Conservation (phyloP, 2,888 invertebrate genomes). For the Nasonia oneida region DNA sequence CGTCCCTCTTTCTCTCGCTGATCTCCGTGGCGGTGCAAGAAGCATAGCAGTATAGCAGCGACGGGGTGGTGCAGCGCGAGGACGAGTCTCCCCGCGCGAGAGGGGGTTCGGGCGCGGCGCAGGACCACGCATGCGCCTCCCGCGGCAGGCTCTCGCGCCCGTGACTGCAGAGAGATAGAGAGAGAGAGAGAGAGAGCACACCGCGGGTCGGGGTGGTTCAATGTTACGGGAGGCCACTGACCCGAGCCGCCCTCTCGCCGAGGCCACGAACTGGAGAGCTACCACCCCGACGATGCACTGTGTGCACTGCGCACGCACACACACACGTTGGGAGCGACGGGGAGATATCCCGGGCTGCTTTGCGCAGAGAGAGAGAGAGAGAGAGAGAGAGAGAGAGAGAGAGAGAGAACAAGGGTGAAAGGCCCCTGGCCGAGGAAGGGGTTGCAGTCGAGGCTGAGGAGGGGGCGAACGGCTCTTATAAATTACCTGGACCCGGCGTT, state of each 20-base stretch:
- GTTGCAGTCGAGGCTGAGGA: not conserved
- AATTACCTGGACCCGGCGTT: slow-evolving; percentile 72
- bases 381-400: slow-evolving; percentile 18
- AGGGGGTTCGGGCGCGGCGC: slow-evolving; percentile 27
- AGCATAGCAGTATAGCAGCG: not conserved
- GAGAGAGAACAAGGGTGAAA: slow-evolving; percentile 34
- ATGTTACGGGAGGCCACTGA: slow-evolving; percentile 79
- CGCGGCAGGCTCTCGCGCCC: slow-evolving; percentile 70
- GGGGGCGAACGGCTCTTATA: slow-evolving; percentile 69
- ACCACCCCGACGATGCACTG: slow-evolving; percentile 64
- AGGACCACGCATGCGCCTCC: slow-evolving; percentile 67
- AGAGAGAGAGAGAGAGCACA: slow-evolving; percentile 35
- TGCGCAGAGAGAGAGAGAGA: not conserved
- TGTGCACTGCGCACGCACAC: slow-evolving; percentile 65
- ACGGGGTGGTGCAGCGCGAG: not conserved
- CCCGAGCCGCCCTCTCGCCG: slow-evolving; percentile 71
- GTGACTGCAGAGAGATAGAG: slow-evolving; percentile 74
- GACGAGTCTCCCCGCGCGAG: not conserved
- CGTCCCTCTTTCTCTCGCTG: too few species aligned
- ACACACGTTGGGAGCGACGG: slow-evolving; percentile 21
- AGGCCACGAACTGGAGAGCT: slow-evolving; percentile 71
- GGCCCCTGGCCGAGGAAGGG: slow-evolving; percentile 21
- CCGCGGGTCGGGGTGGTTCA: slow-evolving; percentile 75
- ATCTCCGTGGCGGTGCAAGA: too few species aligned
- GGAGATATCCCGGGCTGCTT: slow-evolving; percentile 50